Conservation (phyloP, 2,113 vertebrate species). For the Lepus americanus region DNA sequence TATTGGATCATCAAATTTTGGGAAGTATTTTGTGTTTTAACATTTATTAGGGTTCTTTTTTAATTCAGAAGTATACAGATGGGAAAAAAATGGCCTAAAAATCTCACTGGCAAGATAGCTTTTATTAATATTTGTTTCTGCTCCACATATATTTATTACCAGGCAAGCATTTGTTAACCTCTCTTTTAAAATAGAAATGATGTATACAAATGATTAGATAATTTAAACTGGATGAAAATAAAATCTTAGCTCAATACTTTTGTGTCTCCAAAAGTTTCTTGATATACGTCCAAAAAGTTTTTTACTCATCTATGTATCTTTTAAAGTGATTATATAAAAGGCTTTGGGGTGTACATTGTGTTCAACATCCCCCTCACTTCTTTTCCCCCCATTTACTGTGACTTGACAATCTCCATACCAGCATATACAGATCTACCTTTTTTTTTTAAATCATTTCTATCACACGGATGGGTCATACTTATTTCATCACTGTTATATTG, state of each 20-base stretch:
- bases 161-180: constrained; percentile 36
- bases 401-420: background rate
- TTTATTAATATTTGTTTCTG: constrained; percentile 69
- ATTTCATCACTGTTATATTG: background rate
- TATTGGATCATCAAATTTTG: background rate
- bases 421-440: background rate
- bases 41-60: background rate
- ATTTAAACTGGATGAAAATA: constrained; percentile 51
- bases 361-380: constrained; percentile 7
- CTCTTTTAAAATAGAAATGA: constrained; percentile 13
- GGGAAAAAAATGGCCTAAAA: background rate
- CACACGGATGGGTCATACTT: background rate
- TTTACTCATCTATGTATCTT: background rate
- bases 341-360: background rate
- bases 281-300: constrained; percentile 3
- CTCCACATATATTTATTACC: constrained; percentile 14
- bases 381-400: background rate
- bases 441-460: background rate
- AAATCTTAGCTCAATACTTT: background rate
- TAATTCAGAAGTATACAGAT: constrained; percentile 4
- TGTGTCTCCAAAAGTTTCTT: background rate
- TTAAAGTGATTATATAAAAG: constrained; percentile 12
- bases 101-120: background rate
- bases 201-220: constrained; percentile 21
- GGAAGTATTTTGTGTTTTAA: constrained; percentile 58